Evolutionary conservation across 2,797 vertebrate genomes (phyloP).

Genomic region (Potorous gilbertii): DNA sequence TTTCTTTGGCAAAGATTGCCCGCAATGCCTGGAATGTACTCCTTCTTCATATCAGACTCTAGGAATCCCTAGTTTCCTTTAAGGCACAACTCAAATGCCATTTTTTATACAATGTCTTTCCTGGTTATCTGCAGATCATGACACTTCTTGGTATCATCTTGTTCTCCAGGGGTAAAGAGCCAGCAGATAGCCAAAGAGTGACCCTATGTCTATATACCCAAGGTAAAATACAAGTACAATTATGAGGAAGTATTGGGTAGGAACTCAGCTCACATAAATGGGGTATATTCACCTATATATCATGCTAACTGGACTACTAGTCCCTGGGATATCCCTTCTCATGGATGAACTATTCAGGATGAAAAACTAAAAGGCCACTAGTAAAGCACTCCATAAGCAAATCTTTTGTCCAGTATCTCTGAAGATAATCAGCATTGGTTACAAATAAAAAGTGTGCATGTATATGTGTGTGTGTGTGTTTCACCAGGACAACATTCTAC

Average conservation of each 20-base stretch:
- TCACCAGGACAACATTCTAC: too few species aligned
- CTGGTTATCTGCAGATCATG: background rate
- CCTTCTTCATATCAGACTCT: background rate
- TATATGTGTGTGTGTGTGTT: too few species aligned
- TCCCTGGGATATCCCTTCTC: background rate
- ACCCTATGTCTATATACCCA: background rate
- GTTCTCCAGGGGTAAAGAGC: background rate
- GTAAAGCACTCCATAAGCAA: background rate
- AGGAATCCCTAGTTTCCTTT: background rate
- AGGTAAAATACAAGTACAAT: background rate
- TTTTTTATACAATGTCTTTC: background rate
- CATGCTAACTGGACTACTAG: background rate
- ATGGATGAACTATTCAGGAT: background rate
- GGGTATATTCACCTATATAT: background rate
- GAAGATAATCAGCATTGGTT: background rate
- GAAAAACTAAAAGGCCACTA: background rate
- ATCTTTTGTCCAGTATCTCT: background rate
- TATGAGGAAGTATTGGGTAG: background rate
- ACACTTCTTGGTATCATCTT: background rate
- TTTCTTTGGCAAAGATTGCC: background rate
- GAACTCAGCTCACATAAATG: background rate
- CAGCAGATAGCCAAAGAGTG: background rate
- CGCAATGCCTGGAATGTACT: background rate
- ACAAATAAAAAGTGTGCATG: background rate
- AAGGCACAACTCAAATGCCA: background rate